Evolutionary conservation across 2,113 vertebrate genomes (phyloP), one percentile per base, ranked within the genome.

Genomic region (Oreocharis arfaki): DNA sequence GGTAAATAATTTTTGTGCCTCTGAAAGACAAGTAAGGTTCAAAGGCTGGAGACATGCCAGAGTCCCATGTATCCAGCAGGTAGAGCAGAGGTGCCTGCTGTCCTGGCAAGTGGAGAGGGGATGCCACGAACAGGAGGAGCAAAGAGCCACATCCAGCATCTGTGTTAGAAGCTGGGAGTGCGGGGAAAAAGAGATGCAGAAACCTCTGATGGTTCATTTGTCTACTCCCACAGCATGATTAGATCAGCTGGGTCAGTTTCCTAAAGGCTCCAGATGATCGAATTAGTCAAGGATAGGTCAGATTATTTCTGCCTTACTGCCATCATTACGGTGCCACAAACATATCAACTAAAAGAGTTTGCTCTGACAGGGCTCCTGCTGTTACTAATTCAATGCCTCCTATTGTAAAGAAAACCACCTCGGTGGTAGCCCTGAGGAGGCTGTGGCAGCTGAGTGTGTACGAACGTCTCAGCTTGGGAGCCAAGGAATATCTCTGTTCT

Each of bases 221-320:
- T 37, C 39, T 79, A 68, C 33, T 61, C 24, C 75, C 71, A 67
- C 35, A 84, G 37, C 39, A 63, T 35, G 57, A 76, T 89, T 68
- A 52, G 35, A 60, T 84, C 55, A 41, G 33, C 24, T 71, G 41
- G 76, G 44, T n/a, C 88, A 49, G 56, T 53, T 96, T 92, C 90
- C 42, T 77, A 61, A 89, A 80, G 35, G 1, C 84, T 94, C 13
- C 42, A 49, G 67, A 69, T 89, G 64, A 89, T 60, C 73, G 64
- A 55, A 86, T 94, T 87, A 91, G n/a, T 55, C 47, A 91, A 93
- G 77, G 77, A 79, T 53, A 13, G 11, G 21, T 71, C 35, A 81
- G 87, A 91, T 97, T 95, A 93, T 95, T 96, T 95, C 83, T 91
- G 73, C 81, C 6, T 97, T 93, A 61, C 82, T 61, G 82, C 73